Evolutionary conservation across 2,113 vertebrate genomes (phyloP).

Genomic region (Progne subis): DNA sequence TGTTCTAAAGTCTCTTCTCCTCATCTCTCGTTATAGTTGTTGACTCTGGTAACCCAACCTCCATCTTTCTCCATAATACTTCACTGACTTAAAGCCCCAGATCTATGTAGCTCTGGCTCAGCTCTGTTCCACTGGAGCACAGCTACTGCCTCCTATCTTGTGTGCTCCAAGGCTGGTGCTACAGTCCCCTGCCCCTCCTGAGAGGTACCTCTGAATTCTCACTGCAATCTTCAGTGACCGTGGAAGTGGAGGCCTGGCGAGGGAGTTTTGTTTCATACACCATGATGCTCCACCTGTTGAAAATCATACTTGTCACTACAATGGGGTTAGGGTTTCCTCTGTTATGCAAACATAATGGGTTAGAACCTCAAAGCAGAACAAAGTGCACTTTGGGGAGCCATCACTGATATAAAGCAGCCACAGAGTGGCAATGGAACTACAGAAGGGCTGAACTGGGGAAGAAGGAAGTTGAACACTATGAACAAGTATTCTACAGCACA

Average conservation of each 20-base stretch:
- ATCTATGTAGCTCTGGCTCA: not conserved
- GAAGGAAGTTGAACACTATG: not conserved
- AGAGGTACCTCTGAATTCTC: conserved; percentile 91
- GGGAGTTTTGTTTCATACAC: conserved; percentile 96
- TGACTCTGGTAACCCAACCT: not conserved
- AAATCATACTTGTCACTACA: not conserved
- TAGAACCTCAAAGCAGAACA: not conserved
- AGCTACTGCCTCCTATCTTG: not conserved
- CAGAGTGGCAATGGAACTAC: not conserved
- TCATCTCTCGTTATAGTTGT: not conserved
- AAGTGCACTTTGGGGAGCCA: not conserved
- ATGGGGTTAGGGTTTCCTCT: not conserved
- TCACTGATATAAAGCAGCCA: not conserved
- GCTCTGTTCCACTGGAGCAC: not conserved
- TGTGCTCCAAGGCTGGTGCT: not conserved
- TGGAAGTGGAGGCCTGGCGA: conserved; percentile 83
- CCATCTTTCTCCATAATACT: not conserved
- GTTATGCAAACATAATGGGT: not conserved
- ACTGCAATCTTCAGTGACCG: conserved; percentile 85
- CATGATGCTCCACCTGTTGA: conserved; percentile 95
- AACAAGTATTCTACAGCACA: not conserved
- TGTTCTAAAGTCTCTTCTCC: not conserved
- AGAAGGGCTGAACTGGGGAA: not conserved
- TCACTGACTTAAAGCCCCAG: not conserved
- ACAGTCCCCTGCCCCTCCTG: not conserved